Evolutionary conservation across 1,140 invertebrate species (phyloP), one percentile per base, ranked within the genome.

Genomic region (Dryas iulia): DNA sequence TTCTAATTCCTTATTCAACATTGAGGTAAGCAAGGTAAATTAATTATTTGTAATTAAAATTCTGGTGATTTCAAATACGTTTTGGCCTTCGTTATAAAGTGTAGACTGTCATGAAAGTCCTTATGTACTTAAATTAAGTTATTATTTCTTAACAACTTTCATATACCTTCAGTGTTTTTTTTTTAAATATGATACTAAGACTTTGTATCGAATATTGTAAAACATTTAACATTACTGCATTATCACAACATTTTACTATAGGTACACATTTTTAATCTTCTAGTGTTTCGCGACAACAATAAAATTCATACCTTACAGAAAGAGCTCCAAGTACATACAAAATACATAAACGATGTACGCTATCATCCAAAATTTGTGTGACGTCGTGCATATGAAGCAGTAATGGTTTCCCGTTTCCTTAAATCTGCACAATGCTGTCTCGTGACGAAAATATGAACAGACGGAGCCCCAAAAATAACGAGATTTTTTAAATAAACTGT

Each of bases 371-470:
- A 87, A 82, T 78, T 83, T 77, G 69, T 69, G 72, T 72, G 74
- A 83, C 79, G 81, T 71, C 70, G 75, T 78, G 78, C 83, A 83
- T 78, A 81, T 83, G 79, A 71, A 77, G 81, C 75, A 66, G 74
- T 89, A 88, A 89, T 89, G 87, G 87, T 78, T 87, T 89, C 85
- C 87, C 79, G 85, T 73, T 89, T 87, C 85, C 83, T 86, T 77
- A 66, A 81, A 77, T 73, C 73, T 66, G 57, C 79, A 87, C 83
- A 86, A 89, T 87, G 74, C 76, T 72, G 64, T 67, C 71, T 66
- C 74, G 72, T 78, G 81, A 81, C 77, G 78, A 84, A 86, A 86
- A 86, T 84, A 79, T 85, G 80, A 82, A 82, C 77, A 78, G 69
- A 67, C 61, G 68, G 66, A 56, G 31, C 71, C 63, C 53, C 65